These are phyloP conservation scores for Darwinula stevensoni DNA, from an alignment of 2,888 invertebrate species.

Conservation along the genomic window DNA sequence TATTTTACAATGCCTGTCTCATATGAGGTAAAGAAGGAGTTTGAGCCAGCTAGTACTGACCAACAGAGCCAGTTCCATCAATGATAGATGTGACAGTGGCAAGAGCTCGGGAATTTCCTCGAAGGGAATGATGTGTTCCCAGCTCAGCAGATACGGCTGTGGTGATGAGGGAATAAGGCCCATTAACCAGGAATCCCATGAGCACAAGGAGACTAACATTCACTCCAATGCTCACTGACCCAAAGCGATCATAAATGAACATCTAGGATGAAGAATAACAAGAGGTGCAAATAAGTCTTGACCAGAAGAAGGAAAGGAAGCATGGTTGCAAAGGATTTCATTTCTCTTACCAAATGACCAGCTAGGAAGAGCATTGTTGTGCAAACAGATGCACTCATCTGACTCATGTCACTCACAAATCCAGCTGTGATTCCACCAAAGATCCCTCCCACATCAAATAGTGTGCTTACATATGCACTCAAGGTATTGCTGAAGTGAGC, in stretches of 20 bases:
- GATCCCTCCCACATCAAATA: conserved; percentile 32
- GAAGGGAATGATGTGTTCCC: conserved; percentile 55
- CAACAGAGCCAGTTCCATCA: conserved; percentile 77
- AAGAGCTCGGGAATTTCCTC: conserved; percentile 56
- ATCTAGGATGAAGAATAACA: conserved; percentile 12
- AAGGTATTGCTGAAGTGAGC: conserved; percentile 8
- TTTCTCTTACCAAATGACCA: conserved; percentile 38
- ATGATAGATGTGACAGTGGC: conserved; percentile 95
- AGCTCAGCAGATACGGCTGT: conserved; percentile 85
- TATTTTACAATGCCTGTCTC: too few species aligned
- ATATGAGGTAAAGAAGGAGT: too few species aligned
- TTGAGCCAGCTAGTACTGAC: too few species aligned
- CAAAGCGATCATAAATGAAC: conserved; percentile 10
- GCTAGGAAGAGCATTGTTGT: conserved; percentile 43
- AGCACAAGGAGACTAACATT: conserved; percentile 36
- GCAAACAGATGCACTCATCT: conserved; percentile 66
- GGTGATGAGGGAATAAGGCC: conserved; percentile 83
- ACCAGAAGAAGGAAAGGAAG: conserved; percentile 2
- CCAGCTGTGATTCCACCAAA: conserved; percentile 67
- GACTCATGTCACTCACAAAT: conserved; percentile 43
- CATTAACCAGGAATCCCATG: conserved; percentile 63
- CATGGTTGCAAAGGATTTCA: too few species aligned
- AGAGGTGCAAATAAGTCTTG: background rate
- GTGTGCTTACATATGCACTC: conserved; percentile 18
- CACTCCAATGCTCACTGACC: conserved; percentile 23